Evolutionary conservation across 2,113 vertebrate species (phyloP).

Genomic region (Narcine bancroftii): DNA sequence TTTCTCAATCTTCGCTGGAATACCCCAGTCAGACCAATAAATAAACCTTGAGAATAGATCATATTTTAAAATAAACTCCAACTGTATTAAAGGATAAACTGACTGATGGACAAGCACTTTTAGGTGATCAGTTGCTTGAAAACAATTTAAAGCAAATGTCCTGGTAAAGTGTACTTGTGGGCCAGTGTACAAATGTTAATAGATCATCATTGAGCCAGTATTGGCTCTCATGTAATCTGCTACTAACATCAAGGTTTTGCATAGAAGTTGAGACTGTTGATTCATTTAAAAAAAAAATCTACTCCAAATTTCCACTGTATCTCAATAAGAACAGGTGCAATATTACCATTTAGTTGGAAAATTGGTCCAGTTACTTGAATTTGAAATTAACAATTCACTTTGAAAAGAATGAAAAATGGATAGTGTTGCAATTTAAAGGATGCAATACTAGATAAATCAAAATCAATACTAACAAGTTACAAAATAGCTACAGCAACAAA

Average conservation of each 20-base stretch:
- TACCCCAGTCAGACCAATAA: constrained; percentile 27
- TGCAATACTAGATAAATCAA: background rate
- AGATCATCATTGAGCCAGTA: no score
- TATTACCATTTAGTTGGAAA: background rate
- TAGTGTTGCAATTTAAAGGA: background rate
- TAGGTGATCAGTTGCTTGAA: background rate
- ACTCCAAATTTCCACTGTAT: no score
- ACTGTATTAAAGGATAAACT: background rate
- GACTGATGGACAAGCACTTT: background rate
- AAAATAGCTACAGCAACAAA: no score
- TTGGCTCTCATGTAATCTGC: background rate
- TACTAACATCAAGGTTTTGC: background rate
- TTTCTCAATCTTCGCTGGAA: constrained; percentile 28
- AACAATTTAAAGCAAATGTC: background rate
- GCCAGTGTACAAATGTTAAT: background rate
- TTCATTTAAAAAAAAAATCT: no score
- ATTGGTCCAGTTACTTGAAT: background rate
- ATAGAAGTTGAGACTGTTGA: background rate
- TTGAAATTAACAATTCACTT: no score
- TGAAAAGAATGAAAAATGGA: background rate
- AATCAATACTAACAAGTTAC: no score
- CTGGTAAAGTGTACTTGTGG: background rate
- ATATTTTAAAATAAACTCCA: background rate
- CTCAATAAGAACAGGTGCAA: no score
- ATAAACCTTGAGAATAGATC: background rate